These are phyloP conservation scores for Arrhamphus sclerolepis DNA, from an alignment of 2,797 vertebrate genomes.

Conservation along the genomic window DNA sequence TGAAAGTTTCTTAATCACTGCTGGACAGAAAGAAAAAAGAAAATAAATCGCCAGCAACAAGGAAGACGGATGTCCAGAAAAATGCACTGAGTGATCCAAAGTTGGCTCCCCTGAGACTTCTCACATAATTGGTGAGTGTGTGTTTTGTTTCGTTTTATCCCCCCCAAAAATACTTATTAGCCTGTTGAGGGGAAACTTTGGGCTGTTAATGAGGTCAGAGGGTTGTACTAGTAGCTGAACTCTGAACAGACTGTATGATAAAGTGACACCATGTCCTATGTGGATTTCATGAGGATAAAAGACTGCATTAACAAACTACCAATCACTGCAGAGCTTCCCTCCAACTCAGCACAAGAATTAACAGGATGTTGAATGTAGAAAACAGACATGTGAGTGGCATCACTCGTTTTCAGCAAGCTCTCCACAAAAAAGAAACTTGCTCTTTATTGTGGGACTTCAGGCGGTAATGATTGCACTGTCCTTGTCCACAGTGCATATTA, in stretches of 20 bases:
- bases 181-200: constrained; percentile 16
- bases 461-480: too few species aligned
- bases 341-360: background rate
- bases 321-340: background rate
- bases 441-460: too few species aligned
- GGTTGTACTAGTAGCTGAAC: constrained; percentile 1
- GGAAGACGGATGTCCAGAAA: constrained; percentile 39
- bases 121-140: constrained; percentile 35
- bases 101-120: constrained; percentile 17
- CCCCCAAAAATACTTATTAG: constrained; percentile 21
- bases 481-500: too few species aligned
- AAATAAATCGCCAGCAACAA: constrained; percentile 56
- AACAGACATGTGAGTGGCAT: too few species aligned
- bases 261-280: background rate
- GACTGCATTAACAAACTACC: background rate
- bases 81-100: constrained; percentile 26
- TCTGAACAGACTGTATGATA: constrained; percentile 1
- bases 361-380: too few species aligned
- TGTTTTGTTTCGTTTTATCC: too few species aligned
- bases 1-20: constrained; percentile 62
- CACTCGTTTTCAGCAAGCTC: too few species aligned
- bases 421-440: too few species aligned
- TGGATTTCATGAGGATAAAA: background rate
- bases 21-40: constrained; percentile 14
- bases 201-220: background rate